Evolutionary conservation across 1,140 invertebrate genomes (phyloP), one percentile per base, ranked within the genome.

Genomic region (Drosophila pallidifrons): DNA sequence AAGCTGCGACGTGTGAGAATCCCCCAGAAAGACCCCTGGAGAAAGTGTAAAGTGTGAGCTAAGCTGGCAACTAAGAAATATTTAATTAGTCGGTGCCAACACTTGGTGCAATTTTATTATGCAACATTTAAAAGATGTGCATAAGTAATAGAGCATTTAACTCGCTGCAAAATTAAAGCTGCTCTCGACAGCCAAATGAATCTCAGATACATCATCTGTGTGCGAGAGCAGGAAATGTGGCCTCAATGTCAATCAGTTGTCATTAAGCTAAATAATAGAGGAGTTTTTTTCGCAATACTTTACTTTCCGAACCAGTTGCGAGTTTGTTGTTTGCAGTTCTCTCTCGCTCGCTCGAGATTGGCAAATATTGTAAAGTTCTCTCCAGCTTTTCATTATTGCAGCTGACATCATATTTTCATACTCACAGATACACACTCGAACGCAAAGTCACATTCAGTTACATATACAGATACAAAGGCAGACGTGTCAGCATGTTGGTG

Each of bases 191-290:
- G 38, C 38, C 28, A 52, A 28, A 7, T 52, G 4, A 52, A n/a
- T 30, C 11, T 13, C 49, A 11, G 20, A 60, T 32, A 28, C 35
- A 57, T 43, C 11, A 25, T 16, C 41, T 49, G 63, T 13, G 28
- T 49, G 63, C 32, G 35, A 5, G 11, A 25, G 38, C 61, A 79
- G 82, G 82, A 88, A 82, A 71, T 45, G 51, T 77, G 76, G 70
- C 82, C 83, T 65, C 81, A 77, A 86, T 79, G 76, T 82, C 83
- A 88, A 77, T 86, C 80, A 86, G 43, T 79, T 79, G 72, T 74
- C 79, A 77, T 77, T 88, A 59, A 49, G 78, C 54, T 70, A 72
- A 70, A 81, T 68, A 67, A 65, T 71, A 51, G 76, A 88, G 71
- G 76, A 88, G 71, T 77, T 87, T 41, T 30, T 20, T 77, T 87